Evolutionary conservation across 2,888 invertebrate genomes (phyloP).

Genomic region (Stenurella melanura): DNA sequence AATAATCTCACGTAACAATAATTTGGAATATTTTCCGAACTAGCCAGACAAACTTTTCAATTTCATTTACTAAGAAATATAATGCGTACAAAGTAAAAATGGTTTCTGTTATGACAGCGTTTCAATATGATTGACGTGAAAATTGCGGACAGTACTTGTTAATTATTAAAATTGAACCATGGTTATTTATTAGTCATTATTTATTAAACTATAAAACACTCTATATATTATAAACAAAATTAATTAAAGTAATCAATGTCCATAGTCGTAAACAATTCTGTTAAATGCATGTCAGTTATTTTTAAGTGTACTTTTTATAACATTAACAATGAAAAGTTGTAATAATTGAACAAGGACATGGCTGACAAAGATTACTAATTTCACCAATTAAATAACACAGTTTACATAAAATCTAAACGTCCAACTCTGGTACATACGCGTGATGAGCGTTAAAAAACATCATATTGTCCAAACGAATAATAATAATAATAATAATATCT

Average conservation of each 20-base stretch:
- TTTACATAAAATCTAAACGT: too few species aligned
- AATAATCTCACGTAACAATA: too few species aligned
- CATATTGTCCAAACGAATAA: too few species aligned
- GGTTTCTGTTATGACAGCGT: neutral
- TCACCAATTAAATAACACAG: too few species aligned
- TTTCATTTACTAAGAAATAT: neutral
- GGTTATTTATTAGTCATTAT: neutral
- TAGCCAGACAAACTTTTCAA: too few species aligned
- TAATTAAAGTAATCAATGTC: neutral
- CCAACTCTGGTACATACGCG: too few species aligned
- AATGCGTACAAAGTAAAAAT: neutral
- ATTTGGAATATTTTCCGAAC: too few species aligned
- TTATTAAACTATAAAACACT: neutral
- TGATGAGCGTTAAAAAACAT: too few species aligned
- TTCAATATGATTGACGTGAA: conserved; percentile 6
- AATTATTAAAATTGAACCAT: neutral
- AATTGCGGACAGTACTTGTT: conserved; percentile 3
- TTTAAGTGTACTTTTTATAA: neutral
- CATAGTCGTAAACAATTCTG: neutral
- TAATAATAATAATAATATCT: too few species aligned
- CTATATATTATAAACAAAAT: conserved; percentile 11
- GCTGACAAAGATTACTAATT: too few species aligned
- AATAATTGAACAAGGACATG: too few species aligned
- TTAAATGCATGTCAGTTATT: conserved; percentile 6
- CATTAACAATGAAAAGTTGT: too few species aligned